Evolutionary conservation across 2,113 vertebrate genomes (phyloP).

Genomic region (Zapus hudsonius): DNA sequence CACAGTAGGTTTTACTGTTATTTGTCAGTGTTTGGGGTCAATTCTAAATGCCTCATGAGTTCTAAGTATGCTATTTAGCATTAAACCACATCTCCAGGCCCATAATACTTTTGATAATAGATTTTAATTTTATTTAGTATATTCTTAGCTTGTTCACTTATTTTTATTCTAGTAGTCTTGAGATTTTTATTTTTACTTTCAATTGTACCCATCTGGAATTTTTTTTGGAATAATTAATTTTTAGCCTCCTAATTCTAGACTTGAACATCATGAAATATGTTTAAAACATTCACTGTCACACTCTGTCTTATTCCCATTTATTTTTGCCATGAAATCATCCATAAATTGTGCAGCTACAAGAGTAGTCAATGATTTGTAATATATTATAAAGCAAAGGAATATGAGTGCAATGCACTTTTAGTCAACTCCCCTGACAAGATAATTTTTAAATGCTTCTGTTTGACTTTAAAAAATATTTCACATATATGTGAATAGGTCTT

Average conservation of each 20-base stretch:
- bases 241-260: conserved; percentile 53
- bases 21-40: too few species aligned
- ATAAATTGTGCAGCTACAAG: conserved; percentile 67
- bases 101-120: conserved; percentile 8
- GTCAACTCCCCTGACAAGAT: conserved; percentile 62
- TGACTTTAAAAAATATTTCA: conserved; percentile 63
- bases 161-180: conserved; percentile 50
- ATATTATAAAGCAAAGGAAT: conserved; percentile 64
- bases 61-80: too few species aligned
- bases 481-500: neutral
- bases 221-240: conserved; percentile 71
- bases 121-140: conserved; percentile 24
- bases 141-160: conserved; percentile 16
- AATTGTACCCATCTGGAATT: conserved; percentile 54
- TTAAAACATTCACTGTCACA: conserved; percentile 68
- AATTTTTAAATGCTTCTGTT: conserved; percentile 64
- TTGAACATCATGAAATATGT: conserved; percentile 64
- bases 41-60: too few species aligned
- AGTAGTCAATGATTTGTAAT: conserved; percentile 68
- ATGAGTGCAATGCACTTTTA: conserved; percentile 63
- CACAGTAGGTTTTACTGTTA: too few species aligned
- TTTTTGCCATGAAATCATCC: conserved; percentile 67
- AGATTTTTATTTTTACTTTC: conserved; percentile 34
- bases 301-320: conserved; percentile 60
- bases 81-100: neutral